Conservation (phyloP, 2,888 invertebrate genomes). For the Phengaris alcon region DNA sequence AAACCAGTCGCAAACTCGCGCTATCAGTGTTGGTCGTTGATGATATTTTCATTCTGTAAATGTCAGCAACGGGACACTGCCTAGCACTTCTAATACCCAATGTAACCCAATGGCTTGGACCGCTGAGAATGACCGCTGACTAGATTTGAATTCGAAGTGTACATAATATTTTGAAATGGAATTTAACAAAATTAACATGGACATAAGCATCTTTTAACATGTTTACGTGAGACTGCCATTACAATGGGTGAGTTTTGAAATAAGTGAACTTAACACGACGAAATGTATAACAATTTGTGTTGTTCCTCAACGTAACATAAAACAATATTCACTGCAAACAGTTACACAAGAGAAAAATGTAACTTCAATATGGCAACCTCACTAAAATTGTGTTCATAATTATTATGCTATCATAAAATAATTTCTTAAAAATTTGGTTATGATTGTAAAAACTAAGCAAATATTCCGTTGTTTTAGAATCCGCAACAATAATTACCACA, state of each 20-base stretch:
- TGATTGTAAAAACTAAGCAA: slow-evolving; percentile 57
- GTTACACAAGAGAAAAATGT: neutral
- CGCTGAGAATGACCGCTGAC: slow-evolving; percentile 50
- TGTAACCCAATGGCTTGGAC: slow-evolving; percentile 57
- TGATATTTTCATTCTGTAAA: slow-evolving; percentile 71
- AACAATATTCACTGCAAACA: neutral
- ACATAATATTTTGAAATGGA: neutral
- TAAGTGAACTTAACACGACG: neutral
- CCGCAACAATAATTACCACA: slow-evolving; percentile 30
- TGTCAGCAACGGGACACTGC: slow-evolving; percentile 75
- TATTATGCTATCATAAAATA: slow-evolving; percentile 29
- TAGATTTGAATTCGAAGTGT: slow-evolving; percentile 52
- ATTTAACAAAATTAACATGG: neutral
- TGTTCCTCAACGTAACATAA: neutral
- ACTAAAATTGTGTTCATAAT: slow-evolving; percentile 41
- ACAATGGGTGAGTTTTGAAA: slow-evolving; percentile 38
- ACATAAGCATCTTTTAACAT: slow-evolving; percentile 56
- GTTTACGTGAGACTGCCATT: slow-evolving; percentile 65
- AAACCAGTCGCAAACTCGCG: slow-evolving; percentile 64
- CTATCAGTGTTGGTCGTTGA: slow-evolving; percentile 72
- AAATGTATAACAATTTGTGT: neutral
- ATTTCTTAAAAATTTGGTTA: slow-evolving; percentile 45
- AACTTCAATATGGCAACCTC: slow-evolving; percentile 58
- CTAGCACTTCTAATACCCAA: slow-evolving; percentile 58
- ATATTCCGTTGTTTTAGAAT: slow-evolving; percentile 47